Evolutionary conservation across 2,888 invertebrate genomes (phyloP).

Genomic region (Andrena chrysosceles): DNA sequence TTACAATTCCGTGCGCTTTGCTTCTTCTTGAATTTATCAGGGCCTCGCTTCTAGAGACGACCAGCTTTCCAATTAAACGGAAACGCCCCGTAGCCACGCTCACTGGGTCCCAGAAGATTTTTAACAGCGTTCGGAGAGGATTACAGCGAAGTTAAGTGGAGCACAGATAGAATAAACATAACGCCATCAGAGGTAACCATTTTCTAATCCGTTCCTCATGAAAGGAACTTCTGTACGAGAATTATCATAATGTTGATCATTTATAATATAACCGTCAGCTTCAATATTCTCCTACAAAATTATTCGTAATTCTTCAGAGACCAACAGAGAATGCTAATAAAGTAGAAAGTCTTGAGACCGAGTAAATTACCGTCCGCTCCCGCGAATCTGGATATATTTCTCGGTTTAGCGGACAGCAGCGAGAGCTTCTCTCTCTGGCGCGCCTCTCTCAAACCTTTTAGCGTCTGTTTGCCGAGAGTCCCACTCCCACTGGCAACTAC

Average conservation of each 20-base stretch:
- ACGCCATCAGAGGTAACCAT: neutral
- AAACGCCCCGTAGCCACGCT: slow-evolving; percentile 11
- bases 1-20: neutral
- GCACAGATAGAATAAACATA: slow-evolving; percentile 29
- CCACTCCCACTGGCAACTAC: slow-evolving; percentile 36
- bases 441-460: slow-evolving; percentile 63
- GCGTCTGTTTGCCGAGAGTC: slow-evolving; percentile 58
- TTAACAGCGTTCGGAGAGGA: slow-evolving; percentile 17
- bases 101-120: slow-evolving; percentile 4
- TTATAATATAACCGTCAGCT: too few species aligned
- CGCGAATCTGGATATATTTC: slow-evolving; percentile 62
- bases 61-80: slow-evolving; percentile 7
- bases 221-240: neutral
- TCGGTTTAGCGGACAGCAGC: slow-evolving; percentile 60
- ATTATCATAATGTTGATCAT: too few species aligned
- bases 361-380: slow-evolving; percentile 69
- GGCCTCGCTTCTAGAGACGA: neutral
- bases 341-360: slow-evolving; percentile 32
- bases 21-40: neutral
- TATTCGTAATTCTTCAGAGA: neutral
- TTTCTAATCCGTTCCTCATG: neutral
- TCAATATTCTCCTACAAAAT: neutral
- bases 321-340: neutral
- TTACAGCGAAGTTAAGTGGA: slow-evolving; percentile 19
- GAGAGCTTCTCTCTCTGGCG: slow-evolving; percentile 62